Evolutionary conservation across 2,797 vertebrate genomes (phyloP), one percentile per base, ranked within the genome.

Genomic region (Gymnodraco acuticeps): DNA sequence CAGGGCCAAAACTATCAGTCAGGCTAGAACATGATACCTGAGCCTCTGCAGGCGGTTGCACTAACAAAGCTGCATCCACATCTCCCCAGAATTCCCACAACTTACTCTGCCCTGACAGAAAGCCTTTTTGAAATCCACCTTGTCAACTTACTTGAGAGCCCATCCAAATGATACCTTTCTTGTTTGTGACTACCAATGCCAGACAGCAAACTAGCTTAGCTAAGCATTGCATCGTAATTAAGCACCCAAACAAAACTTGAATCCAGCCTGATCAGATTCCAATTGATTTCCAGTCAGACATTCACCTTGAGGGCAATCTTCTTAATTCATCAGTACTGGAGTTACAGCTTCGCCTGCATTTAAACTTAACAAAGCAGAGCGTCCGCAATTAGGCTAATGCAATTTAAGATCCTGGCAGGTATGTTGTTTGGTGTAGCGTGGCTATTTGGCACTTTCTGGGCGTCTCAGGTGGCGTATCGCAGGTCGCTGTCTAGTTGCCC

Each of bases 1-100:
- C 89, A 69, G 82, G 91, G 78, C 84, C 87, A 87, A 86, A 88
- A 86, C 85, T 78, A 89, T 93, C 90, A 86, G 75, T 85, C 78
- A 72, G 81, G 42, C 71, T 67, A 45, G 52, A 85, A 80, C 72
- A 59, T 27, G 90, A 91, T 85, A 92, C 86, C 81, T 82, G 82
- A 81, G 83, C 86, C 82, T 78, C 68, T 47, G 64, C 60, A 19
- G 84, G 84, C 68, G 70, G 74, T 71, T 80, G 69, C 67, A 31
- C 80, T 78, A 87, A 91, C 88, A 90, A 86, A 86, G 72, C 80
- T 14, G 52, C 46, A 51, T 71, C 62, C 70, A 46, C 45, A 50
- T n/a, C 76, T 73, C 45, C 2, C 16, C 53, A 51, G 73, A 85
- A 77, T 83, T 86, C 81, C 75, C 58, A 64, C 56, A 80, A 77